Evolutionary conservation across 2,888 invertebrate genomes (phyloP), one percentile per base, ranked within the genome.

Genomic region (Lutraria lutraria): DNA sequence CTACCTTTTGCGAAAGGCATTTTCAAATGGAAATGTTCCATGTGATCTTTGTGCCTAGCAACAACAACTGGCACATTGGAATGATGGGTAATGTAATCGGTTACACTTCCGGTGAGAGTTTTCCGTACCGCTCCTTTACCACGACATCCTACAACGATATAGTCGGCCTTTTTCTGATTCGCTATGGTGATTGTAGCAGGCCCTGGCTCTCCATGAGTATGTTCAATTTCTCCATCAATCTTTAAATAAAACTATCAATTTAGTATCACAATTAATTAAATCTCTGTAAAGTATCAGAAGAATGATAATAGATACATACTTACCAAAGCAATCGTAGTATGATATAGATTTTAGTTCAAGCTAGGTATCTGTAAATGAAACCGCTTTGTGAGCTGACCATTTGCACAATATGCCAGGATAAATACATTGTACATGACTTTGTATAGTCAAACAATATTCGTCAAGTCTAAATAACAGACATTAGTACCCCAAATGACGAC

Each of bases 81-180:
- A 76, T 91, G 91, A 53, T 89, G 88, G 8, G 86, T 84, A 29
- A 91, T 81, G 81, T 88, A 91, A 31, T 91, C 91, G n/a, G 91
- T 89, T 19, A 91, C 88, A 87, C 91, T 91, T 83, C 91, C 91
- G 82, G 91, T 91, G 21, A 91, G 81, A 15, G 91, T 91, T 21
- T 88, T 88, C 21, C 89, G 72, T n/a, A 89, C 43, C 0, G 83
- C 81, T 13, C 91, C 88, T 72, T 91, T 91, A 13, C 91, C 91
- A 3, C 91, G 89, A 79, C 89, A 88, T 19, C 91, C 91, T 8
- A 91, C 88, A 13, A 91, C 88, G 56, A 91, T 87, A 80, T 87
- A 91, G 72, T 88, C 88, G 16, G 87, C 91, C 43, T 88, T 80
- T 43, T 89, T 89, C 19, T 89, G 88, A 54, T 86, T 81, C 31